Evolutionary conservation across 2,797 vertebrate genomes (phyloP), one percentile per base, ranked within the genome.

Genomic region (Ataeniobius toweri): DNA sequence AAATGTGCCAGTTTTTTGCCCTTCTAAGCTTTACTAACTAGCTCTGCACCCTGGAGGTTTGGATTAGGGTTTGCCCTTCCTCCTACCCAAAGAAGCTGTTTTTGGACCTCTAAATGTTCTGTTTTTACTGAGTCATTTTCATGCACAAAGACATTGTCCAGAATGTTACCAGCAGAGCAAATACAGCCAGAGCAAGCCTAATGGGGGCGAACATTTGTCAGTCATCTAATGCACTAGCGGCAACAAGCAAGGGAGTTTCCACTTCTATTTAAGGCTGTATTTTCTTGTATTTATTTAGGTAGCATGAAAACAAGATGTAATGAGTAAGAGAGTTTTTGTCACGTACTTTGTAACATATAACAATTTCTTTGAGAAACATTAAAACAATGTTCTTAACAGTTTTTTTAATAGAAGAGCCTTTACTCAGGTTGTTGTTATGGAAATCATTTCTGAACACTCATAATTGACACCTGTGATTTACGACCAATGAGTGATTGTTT

Each of bases 201-300:
- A 31, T 51, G 41, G 53, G 77, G 59, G 59, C 26, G 26, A 58
- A 73, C 36, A 68, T 12, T 72, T 44, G n/a, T 28, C 70, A 48
- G 24, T 61, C 44, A 74, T 10, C 39, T 74, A 41, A 44, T 73
- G 51, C 24, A 26, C 51, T 67, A 9, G 2, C 48, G 61, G 72
- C 24, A 72, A 44, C n/a, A 48, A 51, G 56, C 51, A 22, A 76
- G 6, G 2, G 16, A 56, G n/a, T 44, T 80, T 71, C 44, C 48
- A 36, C 46, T 5, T 31, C 13, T 68, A 50, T 51, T 68, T 50
- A 61, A 79, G 28, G 7, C n/a, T 70, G 20, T 12, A 41, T 2
- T 12, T 22, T 5, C 63, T 61, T 68, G 41, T 7, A 26, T 39
- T 76, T 72, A 44, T 67, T 63, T 22, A 56, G 50, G 26, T 50